These are phyloP conservation scores for Peromyscus nudipes DNA, from an alignment of 2,797 vertebrate species.

Conservation along the genomic window DNA sequence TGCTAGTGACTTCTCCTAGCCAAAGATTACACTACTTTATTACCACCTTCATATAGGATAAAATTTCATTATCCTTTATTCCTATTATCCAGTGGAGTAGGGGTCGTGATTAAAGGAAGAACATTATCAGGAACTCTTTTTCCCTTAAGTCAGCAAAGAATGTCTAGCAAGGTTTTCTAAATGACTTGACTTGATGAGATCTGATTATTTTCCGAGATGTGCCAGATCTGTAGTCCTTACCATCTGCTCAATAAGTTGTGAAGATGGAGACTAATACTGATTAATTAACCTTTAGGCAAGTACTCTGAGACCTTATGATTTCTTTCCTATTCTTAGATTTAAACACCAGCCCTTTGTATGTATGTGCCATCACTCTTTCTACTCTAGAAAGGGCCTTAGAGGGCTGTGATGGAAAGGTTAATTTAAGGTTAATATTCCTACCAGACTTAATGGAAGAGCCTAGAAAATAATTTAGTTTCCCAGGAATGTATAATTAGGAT, in stretches of 20 bases:
- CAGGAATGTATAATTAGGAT: not conserved
- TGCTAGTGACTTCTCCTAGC: not conserved
- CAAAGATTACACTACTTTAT: not conserved
- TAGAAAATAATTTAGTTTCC: conserved; percentile 40
- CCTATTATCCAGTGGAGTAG: not conserved
- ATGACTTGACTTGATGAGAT: conserved; percentile 51
- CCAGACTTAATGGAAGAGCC: conserved; percentile 2
- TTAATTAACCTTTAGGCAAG: conserved; percentile 69
- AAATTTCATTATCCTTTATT: not conserved
- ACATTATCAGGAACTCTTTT: conserved; percentile 24
- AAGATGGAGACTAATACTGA: conserved; percentile 56
- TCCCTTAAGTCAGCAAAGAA: conserved; percentile 68
- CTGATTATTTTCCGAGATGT: conserved; percentile 68
- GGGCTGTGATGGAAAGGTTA: conserved; percentile 10
- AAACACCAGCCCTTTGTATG: not conserved
- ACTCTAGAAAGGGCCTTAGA: not conserved
- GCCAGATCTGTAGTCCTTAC: conserved; percentile 50
- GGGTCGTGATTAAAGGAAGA: not conserved
- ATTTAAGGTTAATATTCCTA: conserved; percentile 53
- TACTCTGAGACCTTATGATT: conserved; percentile 34
- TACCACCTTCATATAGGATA: not conserved
- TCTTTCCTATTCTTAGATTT: conserved; percentile 35
- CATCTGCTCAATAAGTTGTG: conserved; percentile 66
- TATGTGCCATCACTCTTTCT: not conserved
- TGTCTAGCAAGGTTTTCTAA: conserved; percentile 68